These are phyloP conservation scores for Cataglyphis rosenhaueri DNA, from an alignment of 2,888 invertebrate genomes.

Conservation along the genomic window DNA sequence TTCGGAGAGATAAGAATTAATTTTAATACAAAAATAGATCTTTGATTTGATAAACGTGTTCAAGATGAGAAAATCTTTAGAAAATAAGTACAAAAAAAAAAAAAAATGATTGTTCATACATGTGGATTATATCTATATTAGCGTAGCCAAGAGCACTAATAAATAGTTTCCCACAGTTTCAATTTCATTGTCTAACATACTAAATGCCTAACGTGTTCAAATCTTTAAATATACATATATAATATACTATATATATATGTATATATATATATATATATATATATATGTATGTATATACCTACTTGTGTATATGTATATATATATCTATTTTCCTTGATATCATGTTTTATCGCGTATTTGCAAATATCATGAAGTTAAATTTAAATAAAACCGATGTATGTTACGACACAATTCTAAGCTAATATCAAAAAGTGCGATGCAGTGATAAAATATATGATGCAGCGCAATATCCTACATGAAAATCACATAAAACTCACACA, in stretches of 20 bases:
- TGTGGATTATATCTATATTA: slow-evolving; percentile 9
- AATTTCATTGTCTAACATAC: slow-evolving; percentile 16
- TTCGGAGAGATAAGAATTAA: neutral
- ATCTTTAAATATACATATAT: slow-evolving; percentile 24
- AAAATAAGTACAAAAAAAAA: neutral
- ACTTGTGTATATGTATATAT: neutral
- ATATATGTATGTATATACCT: too few species aligned
- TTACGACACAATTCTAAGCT: slow-evolving; percentile 17
- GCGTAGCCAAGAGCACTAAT: neutral
- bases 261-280: neutral
- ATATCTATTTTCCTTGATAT: neutral
- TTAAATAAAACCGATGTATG: slow-evolving; percentile 32
- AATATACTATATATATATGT: neutral
- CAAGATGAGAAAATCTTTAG: neutral
- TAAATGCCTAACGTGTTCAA: slow-evolving; percentile 39
- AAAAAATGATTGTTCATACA: neutral
- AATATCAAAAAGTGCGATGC: slow-evolving; percentile 20
- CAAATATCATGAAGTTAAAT: slow-evolving; percentile 30
- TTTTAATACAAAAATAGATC: neutral
- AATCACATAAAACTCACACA: slow-evolving; percentile 13
- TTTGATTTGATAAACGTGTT: neutral
- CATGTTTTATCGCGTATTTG: slow-evolving; percentile 9
- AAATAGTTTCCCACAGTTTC: slow-evolving; percentile 37
- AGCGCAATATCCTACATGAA: slow-evolving; percentile 6
- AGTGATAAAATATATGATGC: slow-evolving; percentile 15